Evolutionary conservation across 1,140 invertebrate genomes (phyloP).

Genomic region (Forficula auricularia): DNA sequence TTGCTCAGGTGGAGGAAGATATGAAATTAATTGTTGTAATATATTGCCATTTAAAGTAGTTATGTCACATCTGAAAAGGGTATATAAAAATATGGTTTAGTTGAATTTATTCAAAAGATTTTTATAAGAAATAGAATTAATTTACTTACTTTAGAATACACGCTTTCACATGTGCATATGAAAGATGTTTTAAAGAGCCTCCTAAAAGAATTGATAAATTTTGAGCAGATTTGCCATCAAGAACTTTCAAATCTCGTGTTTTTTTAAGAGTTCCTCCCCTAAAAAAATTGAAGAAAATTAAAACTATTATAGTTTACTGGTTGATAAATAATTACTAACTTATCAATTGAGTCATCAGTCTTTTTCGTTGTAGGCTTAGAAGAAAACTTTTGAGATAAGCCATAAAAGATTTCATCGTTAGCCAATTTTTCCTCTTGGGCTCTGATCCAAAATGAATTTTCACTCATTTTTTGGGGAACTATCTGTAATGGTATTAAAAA

Average conservation of each 20-base stretch:
- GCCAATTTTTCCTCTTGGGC: slow-evolving; percentile 81
- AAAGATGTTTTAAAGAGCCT: slow-evolving; percentile 76
- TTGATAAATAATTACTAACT: slow-evolving; percentile 28
- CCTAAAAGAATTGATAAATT: slow-evolving; percentile 84
- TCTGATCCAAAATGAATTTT: slow-evolving; percentile 90
- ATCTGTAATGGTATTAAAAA: slow-evolving; percentile 45
- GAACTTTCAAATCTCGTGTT: slow-evolving; percentile 73
- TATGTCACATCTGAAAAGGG: slow-evolving; percentile 64
- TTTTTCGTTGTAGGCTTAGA: slow-evolving; percentile 62
- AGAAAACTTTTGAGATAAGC: slow-evolving; percentile 69
- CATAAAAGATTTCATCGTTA: slow-evolving; percentile 65
- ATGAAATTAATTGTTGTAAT: slow-evolving; percentile 68
- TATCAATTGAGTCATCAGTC: slow-evolving; percentile 51
- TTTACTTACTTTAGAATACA: slow-evolving; percentile 42
- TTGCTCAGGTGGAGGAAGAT: slow-evolving; percentile 77
- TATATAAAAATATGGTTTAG: no score
- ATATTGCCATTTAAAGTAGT: slow-evolving; percentile 62
- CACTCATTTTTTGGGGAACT: slow-evolving; percentile 69
- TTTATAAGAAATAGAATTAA: no score
- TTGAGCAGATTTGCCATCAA: slow-evolving; percentile 85
- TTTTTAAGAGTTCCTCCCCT: slow-evolving; percentile 58
- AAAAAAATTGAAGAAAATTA: slow-evolving; percentile 14
- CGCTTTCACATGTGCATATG: slow-evolving; percentile 66
- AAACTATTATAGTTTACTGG: slow-evolving; percentile 1
- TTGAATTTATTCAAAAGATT: no score